phyloP scores from a whole-genome alignment of 2,888 invertebrate genomes.

The Orthonevra nobilis region DNA sequence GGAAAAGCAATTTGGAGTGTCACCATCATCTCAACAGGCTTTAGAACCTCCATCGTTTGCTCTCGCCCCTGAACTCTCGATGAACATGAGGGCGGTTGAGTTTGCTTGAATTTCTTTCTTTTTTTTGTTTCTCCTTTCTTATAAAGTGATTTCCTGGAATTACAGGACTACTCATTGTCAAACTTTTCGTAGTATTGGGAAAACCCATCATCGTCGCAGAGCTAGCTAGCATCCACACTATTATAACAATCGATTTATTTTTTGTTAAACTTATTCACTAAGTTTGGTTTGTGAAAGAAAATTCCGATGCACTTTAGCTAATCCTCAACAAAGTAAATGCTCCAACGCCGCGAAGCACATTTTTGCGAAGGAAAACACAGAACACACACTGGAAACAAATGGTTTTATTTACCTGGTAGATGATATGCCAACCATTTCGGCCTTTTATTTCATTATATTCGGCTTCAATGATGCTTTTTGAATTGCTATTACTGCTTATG shows the following conservation, averaged over 20 bases:
- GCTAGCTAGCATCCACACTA: slow-evolving; percentile 4
- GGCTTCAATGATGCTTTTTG: slow-evolving; percentile 83
- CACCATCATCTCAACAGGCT: slow-evolving; percentile 32
- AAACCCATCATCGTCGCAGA: slow-evolving; percentile 20
- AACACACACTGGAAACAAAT: slow-evolving; percentile 12
- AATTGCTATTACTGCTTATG: slow-evolving; percentile 65
- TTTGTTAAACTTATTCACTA: neutral
- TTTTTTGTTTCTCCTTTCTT: slow-evolving; percentile 28
- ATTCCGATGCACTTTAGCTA: slow-evolving; percentile 48
- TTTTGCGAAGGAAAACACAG: slow-evolving; percentile 11
- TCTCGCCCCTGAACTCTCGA: slow-evolving; percentile 5
- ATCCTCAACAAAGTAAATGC: slow-evolving; percentile 17
- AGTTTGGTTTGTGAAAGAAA: neutral
- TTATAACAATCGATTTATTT: slow-evolving; percentile 6
- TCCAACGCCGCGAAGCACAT: slow-evolving; percentile 29
- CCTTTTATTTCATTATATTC: slow-evolving; percentile 87
- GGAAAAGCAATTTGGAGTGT: slow-evolving; percentile 61
- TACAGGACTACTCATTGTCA: slow-evolving; percentile 61
- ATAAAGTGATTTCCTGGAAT: slow-evolving; percentile 55
- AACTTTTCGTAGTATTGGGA: slow-evolving; percentile 44
- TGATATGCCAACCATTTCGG: slow-evolving; percentile 85
- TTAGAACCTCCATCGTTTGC: slow-evolving; percentile 21
- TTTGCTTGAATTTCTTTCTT: slow-evolving; percentile 13
- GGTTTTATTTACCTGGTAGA: slow-evolving; percentile 84
- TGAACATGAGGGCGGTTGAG: slow-evolving; percentile 32